Evolutionary conservation across 2,797 vertebrate species (phyloP).

Genomic region (Phoeniculus purpureus): DNA sequence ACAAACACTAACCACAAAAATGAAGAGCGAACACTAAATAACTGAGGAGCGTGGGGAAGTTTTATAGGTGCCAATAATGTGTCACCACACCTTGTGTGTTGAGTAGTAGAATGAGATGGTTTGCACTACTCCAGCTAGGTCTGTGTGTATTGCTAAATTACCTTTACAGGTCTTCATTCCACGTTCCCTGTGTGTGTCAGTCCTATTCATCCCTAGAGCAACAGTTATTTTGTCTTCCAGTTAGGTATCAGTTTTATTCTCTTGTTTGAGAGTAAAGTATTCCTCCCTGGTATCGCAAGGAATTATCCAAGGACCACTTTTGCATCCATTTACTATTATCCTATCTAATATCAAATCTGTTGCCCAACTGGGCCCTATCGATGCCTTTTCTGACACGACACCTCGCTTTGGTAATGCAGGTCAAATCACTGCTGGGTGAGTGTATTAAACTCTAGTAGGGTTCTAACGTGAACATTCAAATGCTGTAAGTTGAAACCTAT

Average conservation of each 20-base stretch:
- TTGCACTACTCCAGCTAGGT: background rate
- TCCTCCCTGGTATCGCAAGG: background rate
- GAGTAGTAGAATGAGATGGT: background rate
- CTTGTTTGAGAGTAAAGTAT: background rate
- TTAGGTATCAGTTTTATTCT: background rate
- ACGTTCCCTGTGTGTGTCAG: background rate
- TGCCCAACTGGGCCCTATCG: background rate
- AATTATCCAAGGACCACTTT: background rate
- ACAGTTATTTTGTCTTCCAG: background rate
- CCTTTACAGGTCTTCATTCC: background rate
- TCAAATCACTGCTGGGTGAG: background rate
- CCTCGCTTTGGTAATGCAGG: background rate
- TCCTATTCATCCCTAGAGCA: background rate
- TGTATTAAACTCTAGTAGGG: background rate
- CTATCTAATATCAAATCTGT: rapidly evolving
- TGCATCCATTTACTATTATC: background rate
- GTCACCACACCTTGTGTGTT: rapidly evolving
- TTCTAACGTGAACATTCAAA: background rate
- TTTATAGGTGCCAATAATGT: background rate
- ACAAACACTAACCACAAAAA: background rate
- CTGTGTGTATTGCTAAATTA: background rate
- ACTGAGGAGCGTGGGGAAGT: background rate
- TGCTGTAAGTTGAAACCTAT: background rate
- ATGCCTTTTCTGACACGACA: background rate
- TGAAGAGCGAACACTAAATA: background rate